Percentiles rank a stretch among this genome's conserved stretches.
These are phyloP conservation scores for Tethea ocularis DNA, from an alignment of 2,888 invertebrate species.

Conservation along the genomic window DNA sequence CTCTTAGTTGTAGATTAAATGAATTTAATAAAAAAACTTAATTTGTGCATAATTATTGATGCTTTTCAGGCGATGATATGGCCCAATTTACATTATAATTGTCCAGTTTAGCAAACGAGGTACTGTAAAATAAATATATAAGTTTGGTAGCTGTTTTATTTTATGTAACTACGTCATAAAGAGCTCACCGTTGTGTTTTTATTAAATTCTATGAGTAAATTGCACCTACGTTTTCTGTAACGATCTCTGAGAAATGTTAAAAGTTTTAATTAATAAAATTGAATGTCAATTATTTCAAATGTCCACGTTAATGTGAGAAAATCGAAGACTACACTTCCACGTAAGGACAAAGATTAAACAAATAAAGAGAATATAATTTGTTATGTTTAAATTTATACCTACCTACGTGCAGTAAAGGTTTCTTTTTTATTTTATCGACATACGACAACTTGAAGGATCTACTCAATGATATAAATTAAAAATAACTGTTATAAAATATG, in stretches of 20 bases:
- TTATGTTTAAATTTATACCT: too few species aligned
- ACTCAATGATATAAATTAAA: too few species aligned
- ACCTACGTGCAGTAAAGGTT: not conserved
- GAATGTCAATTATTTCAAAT: conserved; percentile 60
- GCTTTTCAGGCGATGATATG: too few species aligned
- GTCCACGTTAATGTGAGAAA: conserved; percentile 64
- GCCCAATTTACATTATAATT: too few species aligned
- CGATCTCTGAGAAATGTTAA: conserved; percentile 29
- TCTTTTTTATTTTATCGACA: not conserved
- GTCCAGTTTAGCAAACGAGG: too few species aligned
- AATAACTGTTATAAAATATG: too few species aligned
- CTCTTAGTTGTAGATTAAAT: too few species aligned
- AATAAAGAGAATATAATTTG: not conserved
- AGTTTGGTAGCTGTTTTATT: too few species aligned
- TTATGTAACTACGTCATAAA: not conserved
- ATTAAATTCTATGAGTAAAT: not conserved
- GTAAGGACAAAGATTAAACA: conserved; percentile 41
- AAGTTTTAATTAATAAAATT: conserved; percentile 62
- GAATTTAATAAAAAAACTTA: too few species aligned
- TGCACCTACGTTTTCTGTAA: conserved; percentile 14
- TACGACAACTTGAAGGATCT: too few species aligned
- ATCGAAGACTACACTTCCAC: conserved; percentile 45
- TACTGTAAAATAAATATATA: too few species aligned
- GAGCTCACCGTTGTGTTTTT: not conserved
- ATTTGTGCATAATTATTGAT: too few species aligned